Evolutionary conservation across 2,113 vertebrate genomes (phyloP), one percentile per base, ranked within the genome.

Genomic region (Abramis brama): DNA sequence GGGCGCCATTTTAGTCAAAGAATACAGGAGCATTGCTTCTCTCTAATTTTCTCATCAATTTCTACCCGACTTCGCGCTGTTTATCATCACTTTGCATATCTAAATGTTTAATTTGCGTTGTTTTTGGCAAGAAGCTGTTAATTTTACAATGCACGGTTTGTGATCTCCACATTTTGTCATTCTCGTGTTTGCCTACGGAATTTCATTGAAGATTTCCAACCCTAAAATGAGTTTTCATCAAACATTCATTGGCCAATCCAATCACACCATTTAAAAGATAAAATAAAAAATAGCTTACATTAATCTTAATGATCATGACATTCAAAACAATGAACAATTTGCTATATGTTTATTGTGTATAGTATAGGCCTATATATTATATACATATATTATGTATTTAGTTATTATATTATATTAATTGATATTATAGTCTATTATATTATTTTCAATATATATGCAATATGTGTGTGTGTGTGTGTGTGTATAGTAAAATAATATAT

Each of bases 1-100:
- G 79, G 88, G 80, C 73, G 50, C 86, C 2, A 9, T 83, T 68
- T 82, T 2, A 10, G 21, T 36, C 9, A n/a, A 66, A 50, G 50
- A 39, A 70, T 43, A 68, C 17, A 45, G 27, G 70, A 8, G 2
- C 21, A n/a, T 5, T 30, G 30, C 13, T 36, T 75, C 15, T 17
- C 23, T 33, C 39, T 27, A 75, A 43, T 43, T 73, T 5, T 43
- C 4, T n/a, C 55, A 57, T 57, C 21, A 12, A 73, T 43, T n/a
- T 73, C 36, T 74, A 13, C n/a, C 43, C 1, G 23, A 74, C 39
- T 3, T 74, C 1, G 1, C 0, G 23, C 71, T 25, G 21, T 47
- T 74, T 45, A 15, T 43, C 39, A 27, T 10, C 5, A 25, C 25
- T 62, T 64, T 6, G 10, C 60, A 13, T 64, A 33, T 33, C 27